phyloP scores from a whole-genome alignment of 2,113 vertebrate genomes.

The Chlorocebus sabaeus region DNA sequence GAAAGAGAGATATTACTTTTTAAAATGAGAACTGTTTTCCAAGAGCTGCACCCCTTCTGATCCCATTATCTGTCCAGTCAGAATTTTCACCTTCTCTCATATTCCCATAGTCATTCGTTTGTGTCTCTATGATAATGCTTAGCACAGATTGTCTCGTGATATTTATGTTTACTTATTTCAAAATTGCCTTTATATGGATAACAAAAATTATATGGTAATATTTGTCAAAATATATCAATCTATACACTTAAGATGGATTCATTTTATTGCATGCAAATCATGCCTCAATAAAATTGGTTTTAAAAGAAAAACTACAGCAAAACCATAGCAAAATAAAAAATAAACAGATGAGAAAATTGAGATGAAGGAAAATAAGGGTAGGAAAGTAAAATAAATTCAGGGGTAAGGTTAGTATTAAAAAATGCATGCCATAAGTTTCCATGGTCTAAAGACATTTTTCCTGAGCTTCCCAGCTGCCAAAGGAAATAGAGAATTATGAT shows the following conservation, averaged over 20 bases:
- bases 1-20: background rate
- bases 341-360: constrained; percentile 26
- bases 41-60: background rate
- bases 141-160: background rate
- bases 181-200: constrained; percentile 34
- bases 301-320: constrained; percentile 1
- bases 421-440: background rate
- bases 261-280: background rate
- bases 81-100: background rate
- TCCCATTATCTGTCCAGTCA: background rate
- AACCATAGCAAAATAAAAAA: constrained; percentile 11
- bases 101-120: background rate
- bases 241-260: background rate
- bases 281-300: background rate
- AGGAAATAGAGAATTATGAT: background rate
- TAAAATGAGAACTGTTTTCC: background rate
- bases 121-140: background rate
- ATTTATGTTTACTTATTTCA: constrained; percentile 5
- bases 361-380: background rate
- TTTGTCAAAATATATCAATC: constrained; percentile 20
- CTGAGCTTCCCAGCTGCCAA: background rate
- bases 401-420: background rate
- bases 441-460: background rate
- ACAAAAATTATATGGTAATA: background rate
- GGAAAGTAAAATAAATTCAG: constrained; percentile 3